These are phyloP conservation scores for Diloba caeruleocephala DNA, from an alignment of 2,888 invertebrate species.

Conservation along the genomic window DNA sequence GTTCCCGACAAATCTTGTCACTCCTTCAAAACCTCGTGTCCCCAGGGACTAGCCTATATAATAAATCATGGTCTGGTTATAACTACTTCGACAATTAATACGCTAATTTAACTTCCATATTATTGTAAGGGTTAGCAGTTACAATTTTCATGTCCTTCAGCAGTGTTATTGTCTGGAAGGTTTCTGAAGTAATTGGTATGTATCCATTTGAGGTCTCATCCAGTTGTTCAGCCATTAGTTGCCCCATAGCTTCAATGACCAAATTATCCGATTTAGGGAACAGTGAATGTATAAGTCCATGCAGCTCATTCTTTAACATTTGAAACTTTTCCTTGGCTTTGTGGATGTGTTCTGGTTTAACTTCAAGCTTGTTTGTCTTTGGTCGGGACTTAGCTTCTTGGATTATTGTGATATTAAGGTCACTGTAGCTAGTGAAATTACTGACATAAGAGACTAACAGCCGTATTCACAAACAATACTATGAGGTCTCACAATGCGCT, in stretches of 20 bases:
- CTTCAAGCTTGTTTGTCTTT: conserved; percentile 54
- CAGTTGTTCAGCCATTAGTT: conserved; percentile 68
- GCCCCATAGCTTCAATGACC: conserved; percentile 71
- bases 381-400: conserved; percentile 72
- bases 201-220: conserved; percentile 69
- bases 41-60: too few relatives aligned
- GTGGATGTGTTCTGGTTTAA: conserved; percentile 65
- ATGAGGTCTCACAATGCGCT: too few relatives aligned
- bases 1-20: too few relatives aligned
- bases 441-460: too few relatives aligned
- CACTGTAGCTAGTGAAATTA: too few relatives aligned
- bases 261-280: conserved; percentile 66
- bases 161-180: conserved; percentile 65
- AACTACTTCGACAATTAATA: too few relatives aligned
- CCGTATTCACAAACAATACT: too few relatives aligned
- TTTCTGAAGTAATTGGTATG: conserved; percentile 69
- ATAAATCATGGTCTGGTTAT: too few relatives aligned
- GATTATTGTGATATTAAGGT: conserved; percentile 66
- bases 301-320: conserved; percentile 72
- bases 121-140: conserved; percentile 75
- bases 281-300: conserved; percentile 70
- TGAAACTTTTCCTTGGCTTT: conserved; percentile 75
- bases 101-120: conserved; percentile 75
- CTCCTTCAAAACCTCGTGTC: too few relatives aligned
- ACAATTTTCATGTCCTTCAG: conserved; percentile 76